Percentiles rank a stretch among this genome's conserved stretches.
Conservation (phyloP, 1,140 invertebrate genomes). For the Zaprionus davidi region DNA sequence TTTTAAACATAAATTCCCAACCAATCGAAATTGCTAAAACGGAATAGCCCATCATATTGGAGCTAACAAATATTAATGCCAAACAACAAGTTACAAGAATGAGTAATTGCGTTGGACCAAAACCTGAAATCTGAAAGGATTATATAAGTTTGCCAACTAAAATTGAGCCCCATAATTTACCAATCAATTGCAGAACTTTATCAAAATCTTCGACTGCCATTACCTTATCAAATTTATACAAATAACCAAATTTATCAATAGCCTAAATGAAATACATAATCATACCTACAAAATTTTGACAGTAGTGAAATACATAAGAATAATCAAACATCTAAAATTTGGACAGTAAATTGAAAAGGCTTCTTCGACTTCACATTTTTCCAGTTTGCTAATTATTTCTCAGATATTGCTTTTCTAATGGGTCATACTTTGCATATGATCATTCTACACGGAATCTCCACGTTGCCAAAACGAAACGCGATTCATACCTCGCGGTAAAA, state of each 20-base stretch:
- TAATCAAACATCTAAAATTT: background rate
- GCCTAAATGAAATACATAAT: too few relatives aligned
- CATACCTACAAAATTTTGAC: too few relatives aligned
- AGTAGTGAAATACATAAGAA: too few relatives aligned
- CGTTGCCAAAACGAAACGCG: too few relatives aligned
- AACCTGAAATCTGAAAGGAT: background rate
- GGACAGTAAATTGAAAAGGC: background rate
- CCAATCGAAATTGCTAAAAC: background rate
- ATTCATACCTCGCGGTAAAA: too few relatives aligned
- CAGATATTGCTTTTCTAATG: too few relatives aligned
- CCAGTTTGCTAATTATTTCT: too few relatives aligned
- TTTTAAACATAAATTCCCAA: background rate
- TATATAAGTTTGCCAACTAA: background rate
- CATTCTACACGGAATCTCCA: too few relatives aligned
- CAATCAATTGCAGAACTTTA: background rate
- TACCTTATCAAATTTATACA: background rate
- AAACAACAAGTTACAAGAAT: background rate
- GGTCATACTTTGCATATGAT: too few relatives aligned
- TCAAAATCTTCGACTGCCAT: background rate
- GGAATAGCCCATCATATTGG: constrained; percentile 4
- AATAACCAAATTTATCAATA: too few relatives aligned
- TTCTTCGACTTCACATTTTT: background rate
- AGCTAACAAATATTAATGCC: background rate
- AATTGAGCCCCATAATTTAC: background rate
- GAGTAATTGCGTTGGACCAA: background rate